Evolutionary conservation across 2,888 invertebrate genomes (phyloP), one percentile per base, ranked within the genome.

Genomic region (Chydorus sphaericus): DNA sequence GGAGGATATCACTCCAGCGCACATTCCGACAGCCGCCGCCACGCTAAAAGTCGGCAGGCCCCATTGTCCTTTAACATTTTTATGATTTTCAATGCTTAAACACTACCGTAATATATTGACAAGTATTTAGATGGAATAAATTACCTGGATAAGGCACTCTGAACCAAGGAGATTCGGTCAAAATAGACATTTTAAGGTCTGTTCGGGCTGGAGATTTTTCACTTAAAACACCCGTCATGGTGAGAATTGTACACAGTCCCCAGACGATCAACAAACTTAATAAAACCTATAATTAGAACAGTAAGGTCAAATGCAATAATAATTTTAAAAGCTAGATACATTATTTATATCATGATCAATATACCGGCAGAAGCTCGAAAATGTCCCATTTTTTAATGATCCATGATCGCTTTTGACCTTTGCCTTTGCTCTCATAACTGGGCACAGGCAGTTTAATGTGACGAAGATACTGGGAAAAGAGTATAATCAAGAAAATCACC

Each of bases 291-390:
- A 62, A 61, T 18, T 10, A 10, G 20, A 8, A 39, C 36, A 23
- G 20, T 39, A 7, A 39, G 20, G 20, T 14, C 36, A 23, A 33
- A 16, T n/a, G 44, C 48, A 44, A 44, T 29, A 30, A n/a, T 30
- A 26, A 50, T 28, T n/a, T 48, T 10, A 11, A 7, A n/a, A 18
- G 31, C 11, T 33, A 56, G n/a, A n/a, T n/a, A n/a, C n/a, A n/a
- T n/a, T n/a, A n/a, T n/a, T n/a, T n/a, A n/a, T n/a, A 4, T 54
- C 55, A 20, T n/a, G 33, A 38, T 57, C 48, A 10, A 73, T 76
- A 68, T 68, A 85, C 87, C 57, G 88, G 86, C 64, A 87, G 84
- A 16, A 88, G 71, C 66, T 85, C 85, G 67, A 88, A 87, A 28
- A 87, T 67, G 26, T 82, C 77, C 62, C 84, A 85, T 74, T 78